Percentiles rank a stretch among this genome's conserved stretches.
phyloP scores from a whole-genome alignment of 2,113 vertebrate genomes.

The Scopus umbretta region DNA sequence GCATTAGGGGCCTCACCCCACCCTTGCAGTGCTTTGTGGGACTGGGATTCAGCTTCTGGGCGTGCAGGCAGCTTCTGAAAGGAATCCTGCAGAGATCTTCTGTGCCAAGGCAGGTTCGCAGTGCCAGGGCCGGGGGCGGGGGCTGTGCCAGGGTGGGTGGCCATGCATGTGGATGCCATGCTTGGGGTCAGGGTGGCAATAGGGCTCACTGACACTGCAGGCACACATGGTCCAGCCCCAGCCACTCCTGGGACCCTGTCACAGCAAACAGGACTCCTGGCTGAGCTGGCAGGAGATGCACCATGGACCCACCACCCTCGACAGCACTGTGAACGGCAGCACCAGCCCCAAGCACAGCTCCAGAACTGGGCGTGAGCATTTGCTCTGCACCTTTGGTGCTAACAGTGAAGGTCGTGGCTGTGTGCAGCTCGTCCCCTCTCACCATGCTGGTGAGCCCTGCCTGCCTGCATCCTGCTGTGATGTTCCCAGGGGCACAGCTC shows the following conservation, averaged over 20 bases:
- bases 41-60: neutral
- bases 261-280: neutral
- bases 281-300: neutral
- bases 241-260: neutral
- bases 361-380: neutral
- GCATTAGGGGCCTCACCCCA: neutral
- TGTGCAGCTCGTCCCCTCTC: neutral
- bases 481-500: neutral
- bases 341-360: neutral
- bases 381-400: neutral
- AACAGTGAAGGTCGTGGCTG: neutral
- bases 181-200: neutral
- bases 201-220: neutral
- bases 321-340: neutral
- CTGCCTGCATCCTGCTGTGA: neutral
- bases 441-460: neutral
- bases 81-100: neutral
- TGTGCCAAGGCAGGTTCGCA: neutral
- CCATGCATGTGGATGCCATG: accelerated
- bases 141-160: no score
- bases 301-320: no score
- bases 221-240: no score
- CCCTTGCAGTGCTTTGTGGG: neutral
- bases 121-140: neutral
- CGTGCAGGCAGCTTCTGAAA: neutral